These are phyloP conservation scores for Heterocephalus glaber DNA, from an alignment of 2,113 vertebrate genomes.

Conservation along the genomic window DNA sequence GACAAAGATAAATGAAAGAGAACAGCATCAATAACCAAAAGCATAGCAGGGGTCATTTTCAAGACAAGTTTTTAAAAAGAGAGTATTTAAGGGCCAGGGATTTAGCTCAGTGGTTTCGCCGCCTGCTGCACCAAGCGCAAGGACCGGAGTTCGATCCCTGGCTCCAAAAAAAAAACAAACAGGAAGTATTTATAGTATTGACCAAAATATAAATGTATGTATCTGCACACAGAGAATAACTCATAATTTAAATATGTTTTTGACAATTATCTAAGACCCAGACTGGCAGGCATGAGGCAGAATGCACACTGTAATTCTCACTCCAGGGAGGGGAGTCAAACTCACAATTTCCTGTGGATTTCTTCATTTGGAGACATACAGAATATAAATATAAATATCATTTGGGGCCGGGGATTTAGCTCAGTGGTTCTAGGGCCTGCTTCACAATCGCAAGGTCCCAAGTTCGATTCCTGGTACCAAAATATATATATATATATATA, in stretches of 20 bases:
- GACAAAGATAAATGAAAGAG: not conserved
- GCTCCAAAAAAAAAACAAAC: too few relatives aligned
- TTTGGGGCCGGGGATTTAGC: too few relatives aligned
- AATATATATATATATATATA: too few relatives aligned
- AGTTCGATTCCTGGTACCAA: too few relatives aligned
- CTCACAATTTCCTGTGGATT: not conserved
- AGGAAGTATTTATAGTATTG: not conserved
- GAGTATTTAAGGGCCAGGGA: too few relatives aligned
- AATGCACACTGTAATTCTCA: not conserved
- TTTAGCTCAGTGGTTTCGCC: too few relatives aligned
- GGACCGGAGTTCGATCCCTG: too few relatives aligned
- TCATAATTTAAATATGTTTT: not conserved
- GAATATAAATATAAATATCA: not conserved
- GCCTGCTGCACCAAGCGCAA: too few relatives aligned
- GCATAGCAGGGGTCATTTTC: not conserved
- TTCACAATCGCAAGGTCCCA: too few relatives aligned
- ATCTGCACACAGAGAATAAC: not conserved
- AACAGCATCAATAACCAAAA: not conserved
- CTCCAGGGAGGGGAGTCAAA: too few relatives aligned
- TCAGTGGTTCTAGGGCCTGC: too few relatives aligned
- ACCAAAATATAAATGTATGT: not conserved
- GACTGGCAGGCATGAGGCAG: not conserved
- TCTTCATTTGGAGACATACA: not conserved
- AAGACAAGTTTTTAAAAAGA: not conserved
- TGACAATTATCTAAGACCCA: not conserved